These are phyloP conservation scores for Ceratina australensis DNA, from an alignment of 1,140 invertebrate genomes.

Conservation along the genomic window DNA sequence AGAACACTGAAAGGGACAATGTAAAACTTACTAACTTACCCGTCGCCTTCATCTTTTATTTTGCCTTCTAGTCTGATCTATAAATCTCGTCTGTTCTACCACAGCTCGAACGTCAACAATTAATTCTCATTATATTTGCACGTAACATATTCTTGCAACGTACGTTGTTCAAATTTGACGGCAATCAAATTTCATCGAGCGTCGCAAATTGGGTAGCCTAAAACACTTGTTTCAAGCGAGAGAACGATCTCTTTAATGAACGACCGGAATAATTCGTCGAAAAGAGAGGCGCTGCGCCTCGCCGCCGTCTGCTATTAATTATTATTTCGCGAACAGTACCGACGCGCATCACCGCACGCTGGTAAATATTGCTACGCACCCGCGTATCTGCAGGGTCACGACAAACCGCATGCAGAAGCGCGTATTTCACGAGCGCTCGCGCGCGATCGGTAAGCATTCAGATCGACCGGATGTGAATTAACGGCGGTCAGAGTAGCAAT, in stretches of 20 bases:
- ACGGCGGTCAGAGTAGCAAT: constrained; percentile 15
- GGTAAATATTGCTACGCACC: constrained; percentile 35
- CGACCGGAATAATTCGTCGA: constrained; percentile 26
- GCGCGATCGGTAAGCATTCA: background rate
- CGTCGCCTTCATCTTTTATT: background rate
- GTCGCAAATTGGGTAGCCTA: too few species aligned
- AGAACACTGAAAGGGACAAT: constrained; percentile 1
- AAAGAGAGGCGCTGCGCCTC: background rate
- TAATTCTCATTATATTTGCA: too few species aligned
- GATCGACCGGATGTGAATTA: constrained; percentile 39
- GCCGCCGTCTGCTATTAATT: constrained; percentile 52
- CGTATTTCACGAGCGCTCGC: background rate
- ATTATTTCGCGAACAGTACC: constrained; percentile 50
- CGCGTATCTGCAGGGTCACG: constrained; percentile 9
- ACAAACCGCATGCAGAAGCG: background rate
- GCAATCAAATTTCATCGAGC: too few species aligned
- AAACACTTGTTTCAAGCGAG: background rate
- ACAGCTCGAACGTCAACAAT: too few species aligned
- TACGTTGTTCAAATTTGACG: too few species aligned
- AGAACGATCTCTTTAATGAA: constrained; percentile 32
- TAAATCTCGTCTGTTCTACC: background rate
- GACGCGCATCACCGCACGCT: constrained; percentile 26
- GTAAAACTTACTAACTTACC: background rate
- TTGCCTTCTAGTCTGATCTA: background rate
- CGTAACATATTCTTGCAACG: too few species aligned